These are phyloP conservation scores for Mastigias papua DNA, from an alignment of 30 jellyfish, hydroid and myxozoan genomes.

Conservation along the genomic window DNA sequence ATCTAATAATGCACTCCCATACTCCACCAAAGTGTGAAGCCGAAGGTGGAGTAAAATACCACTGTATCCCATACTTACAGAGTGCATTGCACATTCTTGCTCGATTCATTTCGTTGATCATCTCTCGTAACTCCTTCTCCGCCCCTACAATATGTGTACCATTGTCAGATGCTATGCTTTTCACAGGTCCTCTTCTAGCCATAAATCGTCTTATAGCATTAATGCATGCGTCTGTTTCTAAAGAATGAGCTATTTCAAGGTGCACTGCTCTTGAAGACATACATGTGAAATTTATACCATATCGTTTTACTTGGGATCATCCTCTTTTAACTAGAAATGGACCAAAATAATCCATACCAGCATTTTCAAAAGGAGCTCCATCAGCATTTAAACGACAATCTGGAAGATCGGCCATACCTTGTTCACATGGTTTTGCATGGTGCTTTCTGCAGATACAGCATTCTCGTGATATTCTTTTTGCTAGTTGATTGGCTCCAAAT, in stretches of 20 bases:
- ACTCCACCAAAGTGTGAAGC: slow-evolving; percentile 72
- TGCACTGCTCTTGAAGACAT: slow-evolving; percentile 62
- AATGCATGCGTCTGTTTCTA: slow-evolving; percentile 33
- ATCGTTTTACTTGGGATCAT: slow-evolving; percentile 44
- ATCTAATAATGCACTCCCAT: slow-evolving; percentile 63
- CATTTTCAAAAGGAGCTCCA: slow-evolving; percentile 50
- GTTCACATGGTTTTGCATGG: slow-evolving; percentile 24
- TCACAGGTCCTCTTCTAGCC: slow-evolving; percentile 57
- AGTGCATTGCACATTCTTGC: no score
- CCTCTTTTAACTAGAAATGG: slow-evolving; percentile 56
- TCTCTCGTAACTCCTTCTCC: slow-evolving; percentile 25
- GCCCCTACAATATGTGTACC: slow-evolving; percentile 68
- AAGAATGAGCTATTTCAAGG: slow-evolving; percentile 27
- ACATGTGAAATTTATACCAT: slow-evolving; percentile 67
- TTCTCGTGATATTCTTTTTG: slow-evolving; percentile 39
- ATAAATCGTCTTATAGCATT: slow-evolving; percentile 32
- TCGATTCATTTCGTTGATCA: not conserved
- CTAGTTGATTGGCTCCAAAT: slow-evolving; percentile 44
- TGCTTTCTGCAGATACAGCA: slow-evolving; percentile 10
- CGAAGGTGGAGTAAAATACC: slow-evolving; percentile 66
- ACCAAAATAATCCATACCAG: slow-evolving; percentile 64
- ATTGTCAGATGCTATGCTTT: slow-evolving; percentile 42
- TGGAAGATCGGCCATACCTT: slow-evolving; percentile 28
- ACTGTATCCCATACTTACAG: slow-evolving; percentile 24
- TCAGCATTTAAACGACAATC: slow-evolving; percentile 32